A percentile compares a stretch with the other conserved stretches of the same genome.
phyloP scores from a whole-genome alignment of 92 coral and sea anemone species.

The Epizoanthus illoricatus region DNA sequence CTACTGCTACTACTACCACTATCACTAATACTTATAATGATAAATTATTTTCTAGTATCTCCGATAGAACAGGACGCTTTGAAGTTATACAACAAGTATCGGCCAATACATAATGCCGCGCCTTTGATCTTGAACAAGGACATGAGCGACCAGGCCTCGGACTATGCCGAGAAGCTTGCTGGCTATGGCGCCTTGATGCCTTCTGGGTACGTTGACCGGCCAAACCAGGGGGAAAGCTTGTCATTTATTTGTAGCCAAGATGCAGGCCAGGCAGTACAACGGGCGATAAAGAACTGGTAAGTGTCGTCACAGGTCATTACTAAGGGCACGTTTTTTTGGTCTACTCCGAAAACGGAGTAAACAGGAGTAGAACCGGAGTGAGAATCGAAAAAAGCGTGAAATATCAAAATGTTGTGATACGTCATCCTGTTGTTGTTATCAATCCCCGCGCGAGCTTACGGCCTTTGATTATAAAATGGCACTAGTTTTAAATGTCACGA shows the following conservation, averaged over 20 bases:
- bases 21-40: background rate
- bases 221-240: slow-evolving; percentile 81
- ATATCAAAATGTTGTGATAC: no score
- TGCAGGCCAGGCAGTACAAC: slow-evolving; percentile 50
- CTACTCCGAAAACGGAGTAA: no score
- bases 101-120: slow-evolving; percentile 75
- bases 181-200: slow-evolving; percentile 69
- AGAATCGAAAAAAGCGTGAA: no score
- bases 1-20: no score
- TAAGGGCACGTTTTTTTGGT: no score
- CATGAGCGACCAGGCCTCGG: slow-evolving; percentile 67
- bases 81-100: slow-evolving; percentile 71
- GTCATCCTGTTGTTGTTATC: no score
- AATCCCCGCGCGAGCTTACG: no score
- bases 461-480: no score
- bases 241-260: slow-evolving; percentile 60
- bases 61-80: slow-evolving; percentile 68
- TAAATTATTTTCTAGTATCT: slow-evolving; percentile 13
- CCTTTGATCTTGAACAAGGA: slow-evolving; percentile 65
- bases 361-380: no score
- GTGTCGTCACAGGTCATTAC: background rate
- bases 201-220: slow-evolving; percentile 81
- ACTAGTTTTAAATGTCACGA: no score
- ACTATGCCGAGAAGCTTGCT: slow-evolving; percentile 78
- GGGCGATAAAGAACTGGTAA: slow-evolving; percentile 70